Conservation (phyloP, 2,113 vertebrate genomes). For the Elephas maximus region DNA sequence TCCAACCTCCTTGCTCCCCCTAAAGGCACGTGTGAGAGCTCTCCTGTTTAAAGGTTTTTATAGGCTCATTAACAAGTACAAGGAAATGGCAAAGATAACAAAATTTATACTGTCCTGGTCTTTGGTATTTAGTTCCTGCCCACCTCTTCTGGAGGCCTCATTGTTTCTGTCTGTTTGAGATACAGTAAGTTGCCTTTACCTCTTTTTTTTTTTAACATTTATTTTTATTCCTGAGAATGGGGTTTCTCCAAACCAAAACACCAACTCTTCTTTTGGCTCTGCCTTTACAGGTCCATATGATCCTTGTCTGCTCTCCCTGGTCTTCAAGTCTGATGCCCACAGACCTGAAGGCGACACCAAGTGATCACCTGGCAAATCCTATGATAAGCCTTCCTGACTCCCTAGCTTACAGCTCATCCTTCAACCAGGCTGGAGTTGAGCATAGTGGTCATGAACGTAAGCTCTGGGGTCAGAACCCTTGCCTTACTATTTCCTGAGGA, state of each 20-base stretch:
- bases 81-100: neutral
- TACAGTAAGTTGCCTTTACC: neutral
- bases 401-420: neutral
- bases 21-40: neutral
- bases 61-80: neutral
- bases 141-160: neutral
- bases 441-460: neutral
- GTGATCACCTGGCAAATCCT: neutral
- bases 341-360: neutral
- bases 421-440: neutral
- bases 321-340: neutral
- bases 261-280: neutral
- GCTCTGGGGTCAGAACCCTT: neutral
- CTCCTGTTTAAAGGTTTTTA: neutral
- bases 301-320: neutral
- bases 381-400: neutral
- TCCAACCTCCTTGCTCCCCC: neutral
- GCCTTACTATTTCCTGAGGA: neutral
- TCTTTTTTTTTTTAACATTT: neutral
- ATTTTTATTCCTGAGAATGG: conserved; percentile 41
- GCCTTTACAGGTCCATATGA: neutral
- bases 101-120: neutral
- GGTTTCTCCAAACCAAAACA: conserved; percentile 31
- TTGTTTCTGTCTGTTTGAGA: neutral
- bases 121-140: neutral